phyloP scores from a whole-genome alignment of 2,888 invertebrate genomes.

The Heliconius aoede region DNA sequence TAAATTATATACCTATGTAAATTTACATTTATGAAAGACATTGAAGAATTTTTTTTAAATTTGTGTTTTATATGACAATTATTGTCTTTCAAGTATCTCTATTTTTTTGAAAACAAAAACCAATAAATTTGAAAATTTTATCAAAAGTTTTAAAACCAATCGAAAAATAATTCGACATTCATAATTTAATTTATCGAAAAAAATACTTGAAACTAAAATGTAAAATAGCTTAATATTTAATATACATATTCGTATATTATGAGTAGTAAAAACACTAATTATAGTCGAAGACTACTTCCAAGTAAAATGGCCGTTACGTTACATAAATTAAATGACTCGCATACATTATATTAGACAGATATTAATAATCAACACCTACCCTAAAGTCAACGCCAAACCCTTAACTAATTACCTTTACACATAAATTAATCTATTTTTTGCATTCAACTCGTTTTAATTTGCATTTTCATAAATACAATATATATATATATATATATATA shows the following conservation, averaged over 20 bases:
- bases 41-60: background rate
- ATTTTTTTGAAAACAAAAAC: background rate
- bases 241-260: background rate
- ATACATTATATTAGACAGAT: background rate
- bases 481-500: background rate
- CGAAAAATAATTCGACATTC: background rate
- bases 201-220: background rate
- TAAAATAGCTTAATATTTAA: background rate
- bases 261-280: background rate
- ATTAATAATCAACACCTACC: constrained; percentile 4
- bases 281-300: constrained; percentile 13
- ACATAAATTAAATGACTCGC: background rate
- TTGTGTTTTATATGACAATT: too few species aligned
- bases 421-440: background rate
- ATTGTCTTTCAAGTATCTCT: too few species aligned
- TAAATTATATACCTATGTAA: background rate
- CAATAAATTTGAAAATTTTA: background rate
- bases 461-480: too few species aligned
- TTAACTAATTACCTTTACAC: background rate
- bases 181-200: background rate
- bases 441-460: background rate
- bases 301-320: background rate
- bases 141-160: background rate
- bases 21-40: background rate
- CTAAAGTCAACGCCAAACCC: background rate